Base-by-base conservation (phyloP, 2,797 vertebrate species). In the Mastacembelus armatus region DNA sequence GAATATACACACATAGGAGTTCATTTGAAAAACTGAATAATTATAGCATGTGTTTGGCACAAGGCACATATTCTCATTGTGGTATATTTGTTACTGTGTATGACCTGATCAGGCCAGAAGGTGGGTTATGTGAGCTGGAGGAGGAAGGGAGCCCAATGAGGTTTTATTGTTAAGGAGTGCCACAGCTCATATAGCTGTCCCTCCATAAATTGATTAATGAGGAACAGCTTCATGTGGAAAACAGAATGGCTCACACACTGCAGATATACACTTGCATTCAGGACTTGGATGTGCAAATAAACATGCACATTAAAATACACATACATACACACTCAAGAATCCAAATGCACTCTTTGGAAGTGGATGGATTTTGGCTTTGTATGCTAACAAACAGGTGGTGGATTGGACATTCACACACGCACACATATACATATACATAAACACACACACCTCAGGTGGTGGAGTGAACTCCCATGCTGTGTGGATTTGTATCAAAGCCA, bases 401-500 rank as follows among this genome's bases (percentile, higher is more conserved):
- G 74, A 78, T 82, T 85, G 72, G 59, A 85, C 70, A 68, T 73
- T 43, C 5, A 54, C 15, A 19, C 42, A 38, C 18, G 44, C 47
- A 62, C n/a, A 52, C 24, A 66, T 27, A 33, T 22, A 59, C 42
- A 50, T 16, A 51, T 40, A 62, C 58, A 62, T 56, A 48, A 8
- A 63, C 44, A 58, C 39, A 59, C 26, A 54, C 48, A 79, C 69
- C 70, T 88, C 85, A 90, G 87, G 89, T 90, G 88, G 82, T 59
- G 68, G 62, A 78, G 71, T 74, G 84, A 83, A 80, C 84, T 74
- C 77, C 78, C 86, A 84, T 80, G 88, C 88, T 86, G 86, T 80
- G 87, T 61, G 85, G 78, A 85, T 89, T 89, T 88, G 85, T 89
- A 85, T 85, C 81, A 82, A 88, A 92, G 89, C 85, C 32, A 75